Evolutionary conservation across 2,797 vertebrate genomes (phyloP).

Genomic region (Mus spretus): DNA sequence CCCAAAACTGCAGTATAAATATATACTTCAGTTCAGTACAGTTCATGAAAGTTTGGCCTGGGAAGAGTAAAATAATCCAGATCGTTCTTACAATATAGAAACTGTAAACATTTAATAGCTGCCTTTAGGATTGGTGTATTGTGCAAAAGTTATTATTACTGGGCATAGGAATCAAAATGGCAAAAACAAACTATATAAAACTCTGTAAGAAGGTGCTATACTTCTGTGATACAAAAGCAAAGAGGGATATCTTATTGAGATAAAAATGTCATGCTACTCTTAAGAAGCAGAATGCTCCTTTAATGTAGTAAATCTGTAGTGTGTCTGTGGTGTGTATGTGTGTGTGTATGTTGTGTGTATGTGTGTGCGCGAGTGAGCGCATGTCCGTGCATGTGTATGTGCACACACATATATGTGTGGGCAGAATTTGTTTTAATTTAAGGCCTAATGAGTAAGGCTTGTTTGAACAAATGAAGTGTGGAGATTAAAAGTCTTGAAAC

Average conservation of each 20-base stretch:
- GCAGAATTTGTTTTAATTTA: constrained; percentile 88
- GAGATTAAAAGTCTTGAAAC: constrained; percentile 88
- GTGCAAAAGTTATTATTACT: constrained; percentile 96
- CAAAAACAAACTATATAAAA: constrained; percentile 91
- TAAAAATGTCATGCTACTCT: constrained; percentile 87
- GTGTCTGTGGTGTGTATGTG: constrained; percentile 79
- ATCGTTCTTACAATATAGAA: constrained; percentile 91
- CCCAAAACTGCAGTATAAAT: constrained; percentile 87
- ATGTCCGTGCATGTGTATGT: not conserved
- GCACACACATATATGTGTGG: constrained; percentile 61
- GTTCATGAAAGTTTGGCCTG: constrained; percentile 89
- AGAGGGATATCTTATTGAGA: constrained; percentile 86
- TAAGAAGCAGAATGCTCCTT: constrained; percentile 88
- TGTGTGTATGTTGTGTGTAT: constrained; percentile 76
- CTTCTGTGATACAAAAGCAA: constrained; percentile 90
- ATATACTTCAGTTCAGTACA: constrained; percentile 90
- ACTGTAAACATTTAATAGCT: constrained; percentile 97
- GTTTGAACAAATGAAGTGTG: constrained; percentile 90
- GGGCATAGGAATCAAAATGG: constrained; percentile 90
- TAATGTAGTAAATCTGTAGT: constrained; percentile 88
- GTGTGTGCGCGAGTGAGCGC: not conserved
- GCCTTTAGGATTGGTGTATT: constrained; percentile 96
- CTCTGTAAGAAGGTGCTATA: constrained; percentile 91
- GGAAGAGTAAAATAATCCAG: constrained; percentile 90
- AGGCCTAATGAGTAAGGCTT: constrained; percentile 94